Evolutionary conservation across 2,113 vertebrate genomes (phyloP), one percentile per base, ranked within the genome.

Genomic region (Nymphicus hollandicus): DNA sequence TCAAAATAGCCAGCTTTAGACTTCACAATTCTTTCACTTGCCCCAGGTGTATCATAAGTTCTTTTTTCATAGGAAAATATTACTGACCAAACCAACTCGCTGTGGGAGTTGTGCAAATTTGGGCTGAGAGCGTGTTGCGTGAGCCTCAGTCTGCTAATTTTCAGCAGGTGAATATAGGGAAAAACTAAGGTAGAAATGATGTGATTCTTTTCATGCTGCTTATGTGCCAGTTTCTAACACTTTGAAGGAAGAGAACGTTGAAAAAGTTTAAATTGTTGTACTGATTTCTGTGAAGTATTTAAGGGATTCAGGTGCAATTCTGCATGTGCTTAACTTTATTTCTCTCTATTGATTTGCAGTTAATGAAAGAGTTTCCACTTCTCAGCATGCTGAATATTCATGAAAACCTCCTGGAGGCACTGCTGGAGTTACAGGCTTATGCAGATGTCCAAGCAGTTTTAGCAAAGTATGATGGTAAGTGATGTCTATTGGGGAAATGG

Each of bases 361-460:
- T 99, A 98, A 99, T 99, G 99, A 99, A 99, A 98, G 99, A 99
- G 95, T 99, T 99, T 97, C 99, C 99, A 74, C 98, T 99, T 94
- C 97, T 99, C 95, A 99, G 99, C 95, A 99, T 99, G 99, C 98
- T 99, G 98, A 99, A 99, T 97, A 99, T 99, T 97, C 99, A 99
- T 58, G 99, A 99, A 98, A 99, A 99, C 97, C 99, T 99, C 58
- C 96, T 99, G 76, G 99, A 99, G 97, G 99, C 99, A 16, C 98
- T 99, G 91, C 97, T 99, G 97, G 99, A 99, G 96, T 98, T 99
- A 74, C 99, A 99, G 94, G 99, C 99, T 39, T 99, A 99, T 25
- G 99, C 99, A 92, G 99, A 99, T 97, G 99, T 99, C 78, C 99
- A 99, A 97, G 99, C 99, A 96, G 99, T 99, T 84, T 97, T 99